Base-by-base conservation (phyloP, 2,888 invertebrate genomes). In the Harpagoxenus sublaevis region DNA sequence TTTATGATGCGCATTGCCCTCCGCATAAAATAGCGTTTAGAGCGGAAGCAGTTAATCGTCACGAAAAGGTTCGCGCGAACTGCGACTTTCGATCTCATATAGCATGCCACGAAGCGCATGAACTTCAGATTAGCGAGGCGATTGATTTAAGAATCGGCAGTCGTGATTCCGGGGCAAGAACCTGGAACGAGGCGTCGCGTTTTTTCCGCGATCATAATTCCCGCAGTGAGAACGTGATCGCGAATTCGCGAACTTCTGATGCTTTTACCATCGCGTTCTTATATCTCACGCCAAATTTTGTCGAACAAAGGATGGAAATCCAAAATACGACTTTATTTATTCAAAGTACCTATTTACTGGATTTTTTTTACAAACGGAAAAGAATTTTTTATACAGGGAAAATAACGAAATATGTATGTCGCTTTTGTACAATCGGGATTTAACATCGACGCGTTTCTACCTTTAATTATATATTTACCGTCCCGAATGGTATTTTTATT, bases 81-180 rank as follows among this genome's bases (percentile, higher is more conserved):
- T 74, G 66, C 71, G 57, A 87, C 79, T 86, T 77, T 87, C 81
- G 85, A 90, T 91, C 89, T 65, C 87, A 88, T 90, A 68, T 86
- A 89, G 90, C 85, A 87, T 85, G 71, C 60, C 62, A 85, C 77
- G 82, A 89, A 82, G 82, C 75, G 85, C 39, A 39, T 77, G 53
- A 66, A 9, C n/a, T 75, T 75, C 9, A 15, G 53, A 77, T 53
- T 66, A 53, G 28, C 51, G 45, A 45, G 45, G 45, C 35, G 62
- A 10, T 75, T 10, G 68, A 78, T 68, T 53, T 28, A 68, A 35
- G 28, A 53, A 68, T 55, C 28, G 53, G 9, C 18, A 39, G 51
- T 51, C 48, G 39, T 8, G n/a, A 68, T 18, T 35, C 15, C 60
- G 15, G 39, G 39, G 51, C 3, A 18, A 23, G 51, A 65, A 77